phyloP scores from a whole-genome alignment of 2,888 invertebrate genomes.

The Neoaliturus tenellus region DNA sequence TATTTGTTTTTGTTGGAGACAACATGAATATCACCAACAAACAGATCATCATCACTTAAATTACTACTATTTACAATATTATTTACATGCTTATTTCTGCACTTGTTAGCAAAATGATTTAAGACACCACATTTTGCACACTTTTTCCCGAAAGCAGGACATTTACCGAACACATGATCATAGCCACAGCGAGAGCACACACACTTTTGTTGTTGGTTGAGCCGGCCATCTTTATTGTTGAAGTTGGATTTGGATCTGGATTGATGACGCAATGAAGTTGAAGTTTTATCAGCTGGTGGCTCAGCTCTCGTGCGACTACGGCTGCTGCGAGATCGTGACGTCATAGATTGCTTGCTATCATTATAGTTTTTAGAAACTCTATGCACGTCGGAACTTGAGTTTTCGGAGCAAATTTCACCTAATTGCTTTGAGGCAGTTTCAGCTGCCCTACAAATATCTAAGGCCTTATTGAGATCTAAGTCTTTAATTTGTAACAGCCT shows the following conservation, averaged over 20 bases:
- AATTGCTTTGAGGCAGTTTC: not conserved
- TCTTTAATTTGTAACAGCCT: conserved; percentile 29
- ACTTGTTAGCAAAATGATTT: conserved; percentile 59
- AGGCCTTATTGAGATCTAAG: conserved; percentile 14
- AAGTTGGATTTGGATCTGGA: not conserved
- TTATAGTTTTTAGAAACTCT: not conserved
- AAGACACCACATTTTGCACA: conserved; percentile 52
- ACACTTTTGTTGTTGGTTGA: not conserved
- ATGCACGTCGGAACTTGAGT: not conserved
- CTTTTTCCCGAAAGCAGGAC: conserved; percentile 60
- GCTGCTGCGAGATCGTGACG: not conserved
- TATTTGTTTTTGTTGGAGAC: conserved; percentile 2
- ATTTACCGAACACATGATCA: conserved; percentile 52
- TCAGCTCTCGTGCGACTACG: not conserved
- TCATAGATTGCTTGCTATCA: not conserved
- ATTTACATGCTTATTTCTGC: not conserved
- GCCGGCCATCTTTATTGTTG: not conserved
- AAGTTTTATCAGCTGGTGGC: too few species aligned
- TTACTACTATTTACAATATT: not conserved
- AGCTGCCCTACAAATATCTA: conserved; percentile 24
- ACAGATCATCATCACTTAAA: not conserved
- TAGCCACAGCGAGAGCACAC: conserved; percentile 60
- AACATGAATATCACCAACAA: conserved; percentile 5
- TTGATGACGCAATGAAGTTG: not conserved
- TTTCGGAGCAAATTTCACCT: not conserved